A percentile compares a stretch with the other conserved stretches of the same genome.
Evolutionary conservation across 1,140 invertebrate species (phyloP).

Genomic region (Asbolus verrucosus): DNA sequence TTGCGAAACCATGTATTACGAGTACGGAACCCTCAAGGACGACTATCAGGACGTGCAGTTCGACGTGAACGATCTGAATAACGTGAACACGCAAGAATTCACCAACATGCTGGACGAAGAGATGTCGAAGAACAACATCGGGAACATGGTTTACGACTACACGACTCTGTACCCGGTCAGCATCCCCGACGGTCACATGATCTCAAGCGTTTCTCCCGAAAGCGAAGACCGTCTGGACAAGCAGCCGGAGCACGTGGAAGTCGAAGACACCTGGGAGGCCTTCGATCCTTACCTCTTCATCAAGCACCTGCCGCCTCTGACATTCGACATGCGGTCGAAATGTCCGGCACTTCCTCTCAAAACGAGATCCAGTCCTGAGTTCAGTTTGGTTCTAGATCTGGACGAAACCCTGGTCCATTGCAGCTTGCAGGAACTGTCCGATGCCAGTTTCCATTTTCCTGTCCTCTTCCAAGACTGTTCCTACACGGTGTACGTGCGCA

Average conservation of each 20-base stretch:
- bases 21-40: constrained; percentile 58
- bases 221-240: constrained; percentile 66
- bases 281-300: constrained; percentile 94
- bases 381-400: constrained; percentile 84
- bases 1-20: constrained; percentile 62
- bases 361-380: constrained; percentile 93
- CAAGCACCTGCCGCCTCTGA: constrained; percentile 90
- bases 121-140: constrained; percentile 59
- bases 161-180: constrained; percentile 58
- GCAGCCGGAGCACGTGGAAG: constrained; percentile 68
- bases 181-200: constrained; percentile 54
- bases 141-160: constrained; percentile 61
- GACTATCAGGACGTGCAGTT: constrained; percentile 63
- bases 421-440: constrained; percentile 90
- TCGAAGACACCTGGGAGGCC: constrained; percentile 78
- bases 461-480: constrained; percentile 89
- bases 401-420: constrained; percentile 98
- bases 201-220: constrained; percentile 61
- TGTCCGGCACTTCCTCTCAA: constrained; percentile 93
- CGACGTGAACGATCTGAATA: constrained; percentile 61
- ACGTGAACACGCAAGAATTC: constrained; percentile 64
- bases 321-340: constrained; percentile 85
- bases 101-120: constrained; percentile 64
- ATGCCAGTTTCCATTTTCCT: constrained; percentile 94
- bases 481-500: constrained; percentile 88